Base-by-base conservation (phyloP, 2,113 vertebrate species). In the Paradoxurus hermaphroditus region DNA sequence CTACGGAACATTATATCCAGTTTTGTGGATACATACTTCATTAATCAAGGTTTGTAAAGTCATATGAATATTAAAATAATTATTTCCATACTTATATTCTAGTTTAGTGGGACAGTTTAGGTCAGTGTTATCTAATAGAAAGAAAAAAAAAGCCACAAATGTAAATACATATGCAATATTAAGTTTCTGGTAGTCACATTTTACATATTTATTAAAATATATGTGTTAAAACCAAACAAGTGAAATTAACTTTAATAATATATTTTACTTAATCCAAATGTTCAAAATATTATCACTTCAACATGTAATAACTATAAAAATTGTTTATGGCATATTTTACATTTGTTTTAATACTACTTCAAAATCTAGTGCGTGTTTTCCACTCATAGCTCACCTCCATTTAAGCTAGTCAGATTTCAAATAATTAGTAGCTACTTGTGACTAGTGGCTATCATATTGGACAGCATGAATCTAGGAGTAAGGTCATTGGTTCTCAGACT, bases 11-110 rank as follows among this genome's bases (percentile, higher is more conserved):
- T 46, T 59, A 75, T 23, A 93, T 82, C 3, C 6, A 75, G 75
- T 86, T 90, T 97, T 94, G 63, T 51, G 91, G n/a, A 92, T 34
- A 90, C 13, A 81, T 56, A 78, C 21, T 59, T 79, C 36, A 73
- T 93, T 86, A 79, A 67, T 41, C 12, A 79, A 88, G 16, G 68
- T 94, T 96, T 93, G n/a, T 94, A 90, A 77, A 86, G 72, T 86
- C 2, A 70, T 29, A 36, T 83, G 18, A 84, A 75, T 78, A 86
- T 91, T 89, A 77, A 95, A 86, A 92, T 77, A 88, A 36, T 90
- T 90, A 75, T 94, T 95, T 97, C 25, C 41, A 68, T 63, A 62
- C 21, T 92, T 62, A 59, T 62, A 65, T 79, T 95, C 27, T 88
- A 93, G 7, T 46, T 94, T 67, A 94, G 11, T 96, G 41, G 15